Evolutionary conservation across 2,113 vertebrate genomes (phyloP).

Genomic region (Hipposideros armiger): DNA sequence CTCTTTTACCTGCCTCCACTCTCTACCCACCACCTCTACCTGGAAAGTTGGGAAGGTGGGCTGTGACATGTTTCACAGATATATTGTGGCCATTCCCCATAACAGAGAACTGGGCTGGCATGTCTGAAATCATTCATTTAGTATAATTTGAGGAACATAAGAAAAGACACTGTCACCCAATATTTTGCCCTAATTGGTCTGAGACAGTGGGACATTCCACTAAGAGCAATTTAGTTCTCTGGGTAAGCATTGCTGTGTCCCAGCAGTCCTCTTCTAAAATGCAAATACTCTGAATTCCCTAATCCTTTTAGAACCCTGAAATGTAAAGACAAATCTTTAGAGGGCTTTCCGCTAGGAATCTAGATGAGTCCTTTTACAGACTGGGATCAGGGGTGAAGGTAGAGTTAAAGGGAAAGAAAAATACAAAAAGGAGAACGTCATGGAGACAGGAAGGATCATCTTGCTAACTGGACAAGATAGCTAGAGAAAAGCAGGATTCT

Average conservation of each 20-base stretch:
- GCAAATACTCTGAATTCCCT: background rate
- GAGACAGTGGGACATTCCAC: background rate
- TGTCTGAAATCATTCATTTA: background rate
- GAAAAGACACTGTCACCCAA: background rate
- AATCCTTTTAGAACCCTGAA: background rate
- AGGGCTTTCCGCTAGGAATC: background rate
- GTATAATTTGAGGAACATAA: background rate
- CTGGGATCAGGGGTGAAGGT: background rate
- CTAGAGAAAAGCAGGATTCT: background rate
- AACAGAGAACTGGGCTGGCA: background rate
- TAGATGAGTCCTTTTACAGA: background rate
- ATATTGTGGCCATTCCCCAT: background rate
- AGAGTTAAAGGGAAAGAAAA: background rate
- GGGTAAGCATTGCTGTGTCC: background rate
- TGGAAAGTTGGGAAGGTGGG: background rate
- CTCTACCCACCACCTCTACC: fast-evolving
- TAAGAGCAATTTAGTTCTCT: background rate
- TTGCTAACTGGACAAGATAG: background rate
- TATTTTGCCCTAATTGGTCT: background rate
- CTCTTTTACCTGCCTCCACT: background rate
- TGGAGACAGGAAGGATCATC: background rate
- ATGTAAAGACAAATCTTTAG: background rate
- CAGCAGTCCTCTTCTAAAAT: background rate
- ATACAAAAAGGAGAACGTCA: background rate
- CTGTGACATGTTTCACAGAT: background rate